Conservation (phyloP, 2,797 vertebrate species). For the Hipposideros larvatus region DNA sequence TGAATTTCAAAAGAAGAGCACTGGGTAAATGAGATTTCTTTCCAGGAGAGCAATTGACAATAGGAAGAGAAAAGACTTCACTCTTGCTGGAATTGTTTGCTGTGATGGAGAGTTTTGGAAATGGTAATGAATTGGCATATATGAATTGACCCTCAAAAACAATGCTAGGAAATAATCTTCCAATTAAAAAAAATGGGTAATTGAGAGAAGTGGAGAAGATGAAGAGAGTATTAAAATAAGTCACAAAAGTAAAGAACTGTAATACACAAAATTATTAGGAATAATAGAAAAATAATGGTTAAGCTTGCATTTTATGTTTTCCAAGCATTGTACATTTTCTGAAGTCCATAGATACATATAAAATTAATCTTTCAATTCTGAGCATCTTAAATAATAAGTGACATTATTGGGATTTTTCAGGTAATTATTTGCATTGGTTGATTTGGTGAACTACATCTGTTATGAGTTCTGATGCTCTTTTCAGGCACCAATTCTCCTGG, state of each 20-base stretch:
- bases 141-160: slow-evolving; percentile 17
- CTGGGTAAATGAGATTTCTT: slow-evolving; percentile 83
- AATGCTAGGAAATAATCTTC: slow-evolving; percentile 26
- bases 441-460: not conserved
- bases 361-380: slow-evolving; percentile 21
- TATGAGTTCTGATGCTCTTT: slow-evolving; percentile 57
- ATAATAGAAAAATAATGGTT: slow-evolving; percentile 68
- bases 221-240: slow-evolving; percentile 73
- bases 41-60: slow-evolving; percentile 82
- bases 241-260: slow-evolving; percentile 52
- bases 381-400: slow-evolving; percentile 33
- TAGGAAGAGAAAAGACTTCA: slow-evolving; percentile 80
- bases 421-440: not conserved
- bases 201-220: slow-evolving; percentile 68
- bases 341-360: not conserved
- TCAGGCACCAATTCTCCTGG: not conserved
- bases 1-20: slow-evolving; percentile 84
- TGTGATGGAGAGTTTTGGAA: slow-evolving; percentile 78
- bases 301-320: slow-evolving; percentile 34
- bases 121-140: slow-evolving; percentile 58
- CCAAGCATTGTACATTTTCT: slow-evolving; percentile 21
- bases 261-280: slow-evolving; percentile 54
- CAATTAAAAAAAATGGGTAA: slow-evolving; percentile 50
- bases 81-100: slow-evolving; percentile 69
- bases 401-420: not conserved